phyloP scores from a whole-genome alignment of 2,797 vertebrate species.

The Pseudochirops cupreus region DNA sequence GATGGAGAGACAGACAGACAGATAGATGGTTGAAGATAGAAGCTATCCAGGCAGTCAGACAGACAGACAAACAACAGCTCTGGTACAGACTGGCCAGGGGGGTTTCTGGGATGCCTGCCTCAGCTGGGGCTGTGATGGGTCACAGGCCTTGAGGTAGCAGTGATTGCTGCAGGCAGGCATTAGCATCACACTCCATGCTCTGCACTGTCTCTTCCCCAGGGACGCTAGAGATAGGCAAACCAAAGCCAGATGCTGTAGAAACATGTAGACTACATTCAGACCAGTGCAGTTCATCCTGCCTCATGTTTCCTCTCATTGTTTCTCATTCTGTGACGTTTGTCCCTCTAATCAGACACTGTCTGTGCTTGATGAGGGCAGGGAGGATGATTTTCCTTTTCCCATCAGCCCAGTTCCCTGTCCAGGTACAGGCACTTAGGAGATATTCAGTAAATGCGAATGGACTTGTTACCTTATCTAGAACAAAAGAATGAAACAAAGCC shows the following conservation, averaged over 20 bases:
- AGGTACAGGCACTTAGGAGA: not conserved
- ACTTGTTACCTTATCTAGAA: not conserved
- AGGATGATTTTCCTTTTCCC: not conserved
- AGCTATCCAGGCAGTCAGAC: not conserved
- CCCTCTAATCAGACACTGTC: not conserved
- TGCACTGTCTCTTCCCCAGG: not conserved
- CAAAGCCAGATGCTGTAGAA: not conserved
- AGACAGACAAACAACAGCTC: not conserved
- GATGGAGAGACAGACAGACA: not conserved
- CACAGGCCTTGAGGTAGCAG: not conserved
- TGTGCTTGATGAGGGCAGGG: not conserved
- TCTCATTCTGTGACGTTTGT: not conserved
- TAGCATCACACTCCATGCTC: not conserved
- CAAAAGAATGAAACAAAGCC: not conserved
- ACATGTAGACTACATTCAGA: not conserved
- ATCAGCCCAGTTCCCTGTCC: not conserved
- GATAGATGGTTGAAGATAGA: not conserved
- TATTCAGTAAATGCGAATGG: not conserved
- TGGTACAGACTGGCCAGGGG: not conserved
- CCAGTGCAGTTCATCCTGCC: not conserved
- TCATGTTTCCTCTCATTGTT: not conserved
- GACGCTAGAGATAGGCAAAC: not conserved
- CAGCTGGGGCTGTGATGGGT: constrained; percentile 9
- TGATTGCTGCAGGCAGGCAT: not conserved
- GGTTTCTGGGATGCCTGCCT: constrained; percentile 14